Conservation (phyloP, 2,797 vertebrate genomes). For the Acipenser ruthenus region DNA sequence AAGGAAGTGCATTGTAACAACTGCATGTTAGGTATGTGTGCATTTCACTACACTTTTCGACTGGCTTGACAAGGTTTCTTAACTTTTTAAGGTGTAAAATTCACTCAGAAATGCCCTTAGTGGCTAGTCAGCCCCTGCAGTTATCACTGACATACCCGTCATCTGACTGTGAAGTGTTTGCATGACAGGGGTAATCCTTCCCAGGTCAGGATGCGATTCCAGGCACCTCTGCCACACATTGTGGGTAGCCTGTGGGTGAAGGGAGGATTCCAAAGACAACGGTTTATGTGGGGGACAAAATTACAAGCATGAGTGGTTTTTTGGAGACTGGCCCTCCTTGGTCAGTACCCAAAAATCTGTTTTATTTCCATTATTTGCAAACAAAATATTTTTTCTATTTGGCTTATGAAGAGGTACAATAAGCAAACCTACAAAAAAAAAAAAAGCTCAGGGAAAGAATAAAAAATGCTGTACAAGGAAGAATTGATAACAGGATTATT, state of each 20-base stretch:
- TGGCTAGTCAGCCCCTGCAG: too few relatives aligned
- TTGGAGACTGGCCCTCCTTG: conserved; percentile 42
- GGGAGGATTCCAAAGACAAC: conserved; percentile 54
- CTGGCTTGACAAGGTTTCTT: too few relatives aligned
- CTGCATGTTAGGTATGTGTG: too few relatives aligned
- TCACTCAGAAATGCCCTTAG: too few relatives aligned
- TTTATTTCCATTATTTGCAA: conserved; percentile 35
- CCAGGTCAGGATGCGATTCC: conserved; percentile 29
- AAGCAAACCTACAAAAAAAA: not conserved
- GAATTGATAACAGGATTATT: conserved; percentile 15
- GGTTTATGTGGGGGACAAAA: conserved; percentile 34
- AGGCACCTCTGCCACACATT: conserved; percentile 33
- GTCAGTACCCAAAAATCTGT: conserved; percentile 32
- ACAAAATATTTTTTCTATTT: too few relatives aligned
- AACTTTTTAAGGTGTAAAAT: too few relatives aligned
- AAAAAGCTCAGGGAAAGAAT: conserved; percentile 18
- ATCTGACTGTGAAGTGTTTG: conserved; percentile 13
- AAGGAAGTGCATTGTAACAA: too few relatives aligned
- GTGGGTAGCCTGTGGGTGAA: conserved; percentile 42
- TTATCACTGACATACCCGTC: too few relatives aligned
- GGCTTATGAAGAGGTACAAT: conserved; percentile 22
- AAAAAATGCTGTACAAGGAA: conserved; percentile 13
- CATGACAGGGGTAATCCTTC: conserved; percentile 28
- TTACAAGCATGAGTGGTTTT: conserved; percentile 39
- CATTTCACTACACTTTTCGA: too few relatives aligned